Evolutionary conservation across 2,113 vertebrate species (phyloP), one percentile per base, ranked within the genome.

Genomic region (Pomatorhinus ruficollis): DNA sequence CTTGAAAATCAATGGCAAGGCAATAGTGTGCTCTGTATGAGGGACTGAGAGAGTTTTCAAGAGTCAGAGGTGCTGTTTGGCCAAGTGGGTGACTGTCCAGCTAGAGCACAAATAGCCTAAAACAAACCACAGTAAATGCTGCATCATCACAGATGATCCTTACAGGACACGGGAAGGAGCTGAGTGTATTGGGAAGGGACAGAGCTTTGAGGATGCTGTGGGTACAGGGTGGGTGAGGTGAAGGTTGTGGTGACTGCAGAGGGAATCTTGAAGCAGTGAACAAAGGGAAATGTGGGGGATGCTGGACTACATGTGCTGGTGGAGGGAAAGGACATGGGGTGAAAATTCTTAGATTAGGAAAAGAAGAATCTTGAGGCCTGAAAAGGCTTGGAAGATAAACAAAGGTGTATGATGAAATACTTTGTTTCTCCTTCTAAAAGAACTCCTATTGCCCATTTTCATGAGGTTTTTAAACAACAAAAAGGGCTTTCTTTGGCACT

Each of bases 201-300:
- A 39, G 20, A 40, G 6, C 47, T 78, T 44, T 75, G 44, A 45
- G 50, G 44, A 30, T 69, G 49, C 23, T 8, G 3, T 14, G 27
- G 20, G 16, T 64, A 27, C 19, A 40, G 44, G 25, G 25, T 45
- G 25, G 53, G 21, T 68, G 59, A 79, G 10, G 31, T 35, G 20
- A 6, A 47, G 30, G 12, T 30, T 7, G 12, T 78, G 33, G 64
- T 47, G 19, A 9, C 7, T 64, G 70, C 5, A 40, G 15, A 31
- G 49, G 20, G 10, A 16, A 78, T 53, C 27, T 83, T 1, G 0
- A 52, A 82, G 25, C 20, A 42, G 3, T 64, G 12, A 31, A 23
- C 0, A 2, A 50, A 69, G 27, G n/a, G 27, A 45, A 76, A n/a
- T 21, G 20, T 40, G 20, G 15, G 40, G 30, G 1, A n/a, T 12